Conservation (phyloP, 2,888 invertebrate species). For the Gastrophysa polygoni region DNA sequence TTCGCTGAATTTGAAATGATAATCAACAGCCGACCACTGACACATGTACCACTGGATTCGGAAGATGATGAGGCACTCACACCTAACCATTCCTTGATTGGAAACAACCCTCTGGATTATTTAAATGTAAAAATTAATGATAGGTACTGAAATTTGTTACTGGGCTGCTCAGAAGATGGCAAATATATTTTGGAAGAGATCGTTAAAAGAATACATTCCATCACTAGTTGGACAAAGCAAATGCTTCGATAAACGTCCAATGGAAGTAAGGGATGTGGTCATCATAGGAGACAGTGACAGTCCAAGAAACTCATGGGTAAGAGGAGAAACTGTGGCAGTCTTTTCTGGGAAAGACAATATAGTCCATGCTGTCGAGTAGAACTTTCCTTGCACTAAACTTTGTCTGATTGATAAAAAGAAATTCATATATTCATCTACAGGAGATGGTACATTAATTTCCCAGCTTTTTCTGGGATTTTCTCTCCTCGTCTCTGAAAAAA, state of each 20-base stretch:
- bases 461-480: no score
- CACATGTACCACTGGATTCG: neutral
- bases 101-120: neutral
- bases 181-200: conserved; percentile 7
- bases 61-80: neutral
- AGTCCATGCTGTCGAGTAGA: no score
- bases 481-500: no score
- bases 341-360: neutral
- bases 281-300: neutral
- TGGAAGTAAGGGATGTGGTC: conserved; percentile 1
- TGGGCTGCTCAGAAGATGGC: conserved; percentile 1
- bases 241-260: conserved; percentile 1
- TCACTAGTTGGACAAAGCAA: neutral
- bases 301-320: neutral
- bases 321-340: neutral
- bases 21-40: neutral
- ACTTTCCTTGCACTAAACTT: no score
- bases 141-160: neutral
- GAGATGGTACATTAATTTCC: no score
- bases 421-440: no score
- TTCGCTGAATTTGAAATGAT: neutral
- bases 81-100: neutral
- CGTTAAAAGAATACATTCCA: conserved; percentile 1
- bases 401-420: no score
- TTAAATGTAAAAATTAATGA: neutral